Evolutionary conservation across 2,113 vertebrate genomes (phyloP), one percentile per base, ranked within the genome.

Genomic region (Zosterops hypoxanthus): DNA sequence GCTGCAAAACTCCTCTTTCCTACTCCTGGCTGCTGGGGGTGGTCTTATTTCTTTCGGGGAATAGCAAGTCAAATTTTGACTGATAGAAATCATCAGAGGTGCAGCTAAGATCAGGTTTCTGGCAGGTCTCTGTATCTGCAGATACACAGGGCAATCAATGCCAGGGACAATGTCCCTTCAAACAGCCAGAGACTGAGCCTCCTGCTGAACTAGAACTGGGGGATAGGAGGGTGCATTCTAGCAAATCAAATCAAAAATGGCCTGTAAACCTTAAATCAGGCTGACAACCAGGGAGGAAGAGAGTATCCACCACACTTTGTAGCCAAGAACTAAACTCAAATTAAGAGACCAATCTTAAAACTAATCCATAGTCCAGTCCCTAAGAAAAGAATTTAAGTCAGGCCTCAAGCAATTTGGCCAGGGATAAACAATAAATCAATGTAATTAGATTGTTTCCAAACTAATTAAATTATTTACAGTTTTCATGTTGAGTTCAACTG

Each of bases 371-470:
- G 31, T 17, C 60, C 34, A 25, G 14, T 26, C 57, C 47, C 41
- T 52, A 36, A 60, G 19, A 61, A 84, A 63, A 90, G 53, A 72
- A 2, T 6, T 55, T 57, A 93, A 86, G 82, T 47, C 44, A 49
- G 39, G 34, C 39, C 33, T 72, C 23, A 15, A 83, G 44, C 47
- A 80, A 42, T 52, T 81, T 71, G 13, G 80, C 10, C 34, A 59
- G 72, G 47, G 71, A 66, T 70, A 83, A 93, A 86, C 50, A 88
- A 73, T 46, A 82, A 90, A 92, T 78, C 80, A 83, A 24, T 36
- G 22, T 28, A 70, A 83, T 57, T 53, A 64, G 12, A 71, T 71
- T 92, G 47, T 79, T 94, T 92, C 60, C 63, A 75, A 85, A 6
- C 14, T 17, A 75, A 86, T 46, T 33, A 49, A 39, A 65, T 93